Conservation (phyloP, 2,113 vertebrate genomes). For the Pomatostomus ruficeps region DNA sequence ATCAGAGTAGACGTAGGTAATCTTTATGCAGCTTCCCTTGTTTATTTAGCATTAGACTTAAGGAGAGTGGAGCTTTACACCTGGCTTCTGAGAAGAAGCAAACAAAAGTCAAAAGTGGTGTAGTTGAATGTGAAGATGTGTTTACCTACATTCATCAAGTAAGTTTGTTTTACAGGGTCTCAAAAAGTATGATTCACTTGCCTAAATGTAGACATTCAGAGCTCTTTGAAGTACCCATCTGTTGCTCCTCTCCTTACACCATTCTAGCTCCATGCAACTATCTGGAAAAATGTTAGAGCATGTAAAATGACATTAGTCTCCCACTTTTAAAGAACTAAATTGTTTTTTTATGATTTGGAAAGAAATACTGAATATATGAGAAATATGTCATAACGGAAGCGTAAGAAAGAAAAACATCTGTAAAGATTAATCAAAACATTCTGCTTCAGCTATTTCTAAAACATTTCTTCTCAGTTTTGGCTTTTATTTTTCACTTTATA, state of each 20-base stretch:
- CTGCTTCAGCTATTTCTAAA: background rate
- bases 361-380: background rate
- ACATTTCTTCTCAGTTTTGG: background rate
- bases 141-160: background rate
- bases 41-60: background rate
- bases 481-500: background rate
- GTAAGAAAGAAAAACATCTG: background rate
- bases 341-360: background rate
- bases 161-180: background rate
- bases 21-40: background rate
- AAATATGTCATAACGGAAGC: background rate
- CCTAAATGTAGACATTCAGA: background rate
- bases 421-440: background rate
- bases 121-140: background rate
- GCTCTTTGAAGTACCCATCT: background rate
- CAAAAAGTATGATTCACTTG: background rate
- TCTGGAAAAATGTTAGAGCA: background rate
- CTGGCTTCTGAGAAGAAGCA: background rate
- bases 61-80: background rate
- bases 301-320: background rate
- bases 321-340: background rate
- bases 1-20: background rate
- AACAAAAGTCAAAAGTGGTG: background rate
- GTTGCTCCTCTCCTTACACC: background rate
- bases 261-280: background rate